phyloP scores from a whole-genome alignment of 2,113 vertebrate genomes.

The pig (Sus scrofa) region DNA sequence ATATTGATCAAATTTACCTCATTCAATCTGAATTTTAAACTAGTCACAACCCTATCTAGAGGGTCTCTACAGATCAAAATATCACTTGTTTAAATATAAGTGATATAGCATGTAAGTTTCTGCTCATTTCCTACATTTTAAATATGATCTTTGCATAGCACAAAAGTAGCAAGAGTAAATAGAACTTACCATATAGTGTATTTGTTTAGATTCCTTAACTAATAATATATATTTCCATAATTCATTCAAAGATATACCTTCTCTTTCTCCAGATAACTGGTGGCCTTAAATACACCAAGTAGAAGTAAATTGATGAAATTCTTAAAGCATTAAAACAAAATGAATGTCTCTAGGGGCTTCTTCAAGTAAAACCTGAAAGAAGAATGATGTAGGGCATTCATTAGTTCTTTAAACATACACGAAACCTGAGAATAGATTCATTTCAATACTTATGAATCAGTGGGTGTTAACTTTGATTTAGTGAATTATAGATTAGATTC shows the following conservation, averaged over 20 bases:
- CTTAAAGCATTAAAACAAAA: slow-evolving; percentile 3
- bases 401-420: slow-evolving; percentile 61
- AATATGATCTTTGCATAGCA: background rate
- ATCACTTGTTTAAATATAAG: background rate
- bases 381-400: background rate
- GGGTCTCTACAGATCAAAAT: background rate
- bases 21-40: background rate
- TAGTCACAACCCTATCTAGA: background rate
- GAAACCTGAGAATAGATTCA: background rate
- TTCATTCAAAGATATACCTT: background rate
- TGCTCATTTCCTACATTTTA: background rate
- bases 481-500: slow-evolving; percentile 66
- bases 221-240: background rate
- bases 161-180: background rate
- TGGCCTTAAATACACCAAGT: background rate
- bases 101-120: background rate
- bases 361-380: background rate
- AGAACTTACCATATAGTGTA: background rate
- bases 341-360: background rate
- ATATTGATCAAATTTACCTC: background rate
- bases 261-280: background rate
- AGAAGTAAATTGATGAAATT: background rate
- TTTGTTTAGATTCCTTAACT: background rate
- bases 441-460: slow-evolving; percentile 68
- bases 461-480: slow-evolving; percentile 78